These are phyloP conservation scores for Myotis pilosus DNA, from an alignment of 2,797 vertebrate genomes.

Conservation along the genomic window DNA sequence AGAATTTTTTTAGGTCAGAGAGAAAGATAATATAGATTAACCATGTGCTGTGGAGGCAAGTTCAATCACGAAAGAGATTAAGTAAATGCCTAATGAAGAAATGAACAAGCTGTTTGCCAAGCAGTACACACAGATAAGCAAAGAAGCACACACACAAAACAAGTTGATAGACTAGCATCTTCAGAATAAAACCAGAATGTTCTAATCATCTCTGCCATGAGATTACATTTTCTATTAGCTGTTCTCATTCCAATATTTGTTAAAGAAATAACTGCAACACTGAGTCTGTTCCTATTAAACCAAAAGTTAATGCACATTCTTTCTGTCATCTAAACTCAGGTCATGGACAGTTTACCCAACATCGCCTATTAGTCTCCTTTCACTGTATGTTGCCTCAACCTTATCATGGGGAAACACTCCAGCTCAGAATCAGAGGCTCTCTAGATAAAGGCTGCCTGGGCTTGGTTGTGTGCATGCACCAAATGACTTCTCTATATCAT, in stretches of 20 bases:
- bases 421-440: neutral
- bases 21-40: slow-evolving; percentile 36
- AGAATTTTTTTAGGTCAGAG: neutral
- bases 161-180: neutral
- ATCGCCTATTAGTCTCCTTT: slow-evolving; percentile 20
- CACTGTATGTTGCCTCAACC: neutral
- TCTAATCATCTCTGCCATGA: neutral
- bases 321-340: neutral
- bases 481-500: neutral
- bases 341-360: neutral
- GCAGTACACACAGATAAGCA: neutral
- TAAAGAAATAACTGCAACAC: neutral
- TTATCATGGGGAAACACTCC: neutral
- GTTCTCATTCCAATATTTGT: neutral
- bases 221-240: neutral
- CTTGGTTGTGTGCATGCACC: neutral
- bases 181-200: neutral
- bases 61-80: neutral
- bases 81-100: neutral
- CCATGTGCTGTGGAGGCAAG: neutral
- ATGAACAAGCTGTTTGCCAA: neutral
- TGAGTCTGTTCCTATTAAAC: neutral
- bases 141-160: neutral
- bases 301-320: neutral
- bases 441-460: slow-evolving; percentile 6